Evolutionary conservation across 2,888 invertebrate species (phyloP), one percentile per base, ranked within the genome.

Genomic region (Micropterix aruncella): DNA sequence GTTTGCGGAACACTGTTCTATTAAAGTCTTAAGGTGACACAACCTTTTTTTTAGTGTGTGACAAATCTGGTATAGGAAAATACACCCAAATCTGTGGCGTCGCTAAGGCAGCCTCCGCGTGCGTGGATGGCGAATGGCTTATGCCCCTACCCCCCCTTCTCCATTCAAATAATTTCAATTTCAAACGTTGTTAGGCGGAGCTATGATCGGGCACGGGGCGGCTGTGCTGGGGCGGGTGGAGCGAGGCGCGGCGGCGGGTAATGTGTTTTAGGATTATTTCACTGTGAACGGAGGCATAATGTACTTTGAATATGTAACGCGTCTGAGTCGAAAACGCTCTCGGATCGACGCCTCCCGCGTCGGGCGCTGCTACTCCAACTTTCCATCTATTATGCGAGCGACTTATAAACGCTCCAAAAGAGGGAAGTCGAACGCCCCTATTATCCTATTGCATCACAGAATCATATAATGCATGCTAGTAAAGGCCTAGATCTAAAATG

Each of bases 101-200:
- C n/a, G n/a, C n/a, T n/a, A n/a, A n/a, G n/a, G n/a, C n/a, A 27
- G 12, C 27, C 7, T 12, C 27, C 12, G 27, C 12, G 38, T 38
- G 5, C 14, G 14, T 12, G 14, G 38, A 5, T 12, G 38, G 38
- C 38, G 38, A 15, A 12, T 38, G 38, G 38, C 38, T 38, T 38
- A 38, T 18, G 18, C 12, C n/a, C n/a, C n/a, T 36, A 43, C 45
- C 48, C 50, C 48, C 51, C 37, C 49, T 51, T 51, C 50, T 47
- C 51, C 37, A 51, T 51, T 51, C 46, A 51, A 51, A 51, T 51
- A 47, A 51, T 51, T 51, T 51, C 51, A 51, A 51, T 51, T 51
- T 51, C 51, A 51, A 51, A 51, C 51, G 47, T 49, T 48, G 51
- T 51, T 46, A 46, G 50, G 48, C 48, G 46, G 46, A 44, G 49